Percentiles rank a stretch among this genome's conserved stretches.
Conservation (phyloP, 2,888 invertebrate species). For the Pollenia angustigena region DNA sequence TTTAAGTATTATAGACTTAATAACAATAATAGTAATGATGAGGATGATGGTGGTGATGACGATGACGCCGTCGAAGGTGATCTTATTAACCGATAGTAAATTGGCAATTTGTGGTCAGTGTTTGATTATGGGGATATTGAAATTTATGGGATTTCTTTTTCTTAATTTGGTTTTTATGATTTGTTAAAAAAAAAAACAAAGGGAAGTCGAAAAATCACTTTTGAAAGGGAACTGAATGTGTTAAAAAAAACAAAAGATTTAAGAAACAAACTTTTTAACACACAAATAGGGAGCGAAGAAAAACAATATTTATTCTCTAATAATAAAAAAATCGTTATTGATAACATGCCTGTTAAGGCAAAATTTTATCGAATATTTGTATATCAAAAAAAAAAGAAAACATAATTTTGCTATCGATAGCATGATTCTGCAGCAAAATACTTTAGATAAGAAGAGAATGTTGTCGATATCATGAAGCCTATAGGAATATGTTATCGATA, state of each 20-base stretch:
- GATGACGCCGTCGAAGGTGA: conserved; percentile 55
- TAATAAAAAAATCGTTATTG: no score
- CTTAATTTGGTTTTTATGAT: conserved; percentile 6
- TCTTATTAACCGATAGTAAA: conserved; percentile 71
- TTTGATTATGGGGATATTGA: conserved; percentile 68
- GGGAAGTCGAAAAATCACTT: background rate
- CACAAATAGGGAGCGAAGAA: no score
- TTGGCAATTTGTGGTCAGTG: conserved; percentile 70
- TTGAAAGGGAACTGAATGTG: background rate
- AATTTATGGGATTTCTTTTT: conserved; percentile 60
- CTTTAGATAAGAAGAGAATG: background rate
- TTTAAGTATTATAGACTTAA: conserved; percentile 41
- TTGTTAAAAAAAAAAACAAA: background rate
- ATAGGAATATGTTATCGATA: background rate
- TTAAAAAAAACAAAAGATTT: background rate
- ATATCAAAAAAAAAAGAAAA: no score
- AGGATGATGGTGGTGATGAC: conserved; percentile 14
- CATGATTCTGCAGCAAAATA: no score
- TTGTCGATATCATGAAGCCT: background rate
- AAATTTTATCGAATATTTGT: no score
- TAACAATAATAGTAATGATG: conserved; percentile 52
- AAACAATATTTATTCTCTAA: no score
- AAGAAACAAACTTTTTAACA: no score
- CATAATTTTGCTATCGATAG: background rate
- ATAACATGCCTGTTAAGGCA: no score